phyloP scores from a whole-genome alignment of 2,797 vertebrate genomes.

The Anniella stebbinsi region DNA sequence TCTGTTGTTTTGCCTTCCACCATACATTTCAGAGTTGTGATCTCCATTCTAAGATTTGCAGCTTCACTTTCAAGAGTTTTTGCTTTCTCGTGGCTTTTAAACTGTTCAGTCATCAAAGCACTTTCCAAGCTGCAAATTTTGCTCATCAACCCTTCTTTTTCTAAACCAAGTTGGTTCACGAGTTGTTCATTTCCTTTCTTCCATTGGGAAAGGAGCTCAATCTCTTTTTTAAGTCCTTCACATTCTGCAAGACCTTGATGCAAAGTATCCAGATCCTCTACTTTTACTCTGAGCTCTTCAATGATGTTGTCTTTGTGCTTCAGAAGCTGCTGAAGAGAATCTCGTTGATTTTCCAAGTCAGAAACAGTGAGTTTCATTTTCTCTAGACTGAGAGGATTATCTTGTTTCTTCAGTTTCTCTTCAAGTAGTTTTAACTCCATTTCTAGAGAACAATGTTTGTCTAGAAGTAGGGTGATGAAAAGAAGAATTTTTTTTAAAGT shows the following conservation, averaged over 20 bases:
- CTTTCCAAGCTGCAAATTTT: constrained; percentile 82
- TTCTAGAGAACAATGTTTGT: constrained; percentile 82
- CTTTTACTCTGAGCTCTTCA: constrained; percentile 80
- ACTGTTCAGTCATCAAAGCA: constrained; percentile 74
- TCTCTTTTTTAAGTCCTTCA: constrained; percentile 80
- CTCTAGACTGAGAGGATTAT: constrained; percentile 77
- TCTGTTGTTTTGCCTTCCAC: constrained; percentile 83
- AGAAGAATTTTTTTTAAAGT: constrained; percentile 34
- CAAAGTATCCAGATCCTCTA: constrained; percentile 79
- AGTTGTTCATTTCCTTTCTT: constrained; percentile 85
- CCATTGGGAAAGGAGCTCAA: constrained; percentile 82
- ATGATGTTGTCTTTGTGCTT: constrained; percentile 84
- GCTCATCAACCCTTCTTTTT: constrained; percentile 81
- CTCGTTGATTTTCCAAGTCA: constrained; percentile 84
- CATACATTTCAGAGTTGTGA: constrained; percentile 82
- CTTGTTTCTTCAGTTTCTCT: constrained; percentile 84
- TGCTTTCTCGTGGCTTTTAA: constrained; percentile 77
- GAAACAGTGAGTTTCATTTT: constrained; percentile 81
- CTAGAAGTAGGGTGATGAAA: constrained; percentile 71
- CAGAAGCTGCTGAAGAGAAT: constrained; percentile 82
- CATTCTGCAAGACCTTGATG: constrained; percentile 78
- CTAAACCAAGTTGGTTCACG: constrained; percentile 79
- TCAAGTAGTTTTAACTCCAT: constrained; percentile 83
- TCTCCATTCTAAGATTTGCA: constrained; percentile 76
- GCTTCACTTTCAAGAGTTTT: constrained; percentile 80